phyloP scores from a whole-genome alignment of 2,113 vertebrate genomes.

The Zeus faber region DNA sequence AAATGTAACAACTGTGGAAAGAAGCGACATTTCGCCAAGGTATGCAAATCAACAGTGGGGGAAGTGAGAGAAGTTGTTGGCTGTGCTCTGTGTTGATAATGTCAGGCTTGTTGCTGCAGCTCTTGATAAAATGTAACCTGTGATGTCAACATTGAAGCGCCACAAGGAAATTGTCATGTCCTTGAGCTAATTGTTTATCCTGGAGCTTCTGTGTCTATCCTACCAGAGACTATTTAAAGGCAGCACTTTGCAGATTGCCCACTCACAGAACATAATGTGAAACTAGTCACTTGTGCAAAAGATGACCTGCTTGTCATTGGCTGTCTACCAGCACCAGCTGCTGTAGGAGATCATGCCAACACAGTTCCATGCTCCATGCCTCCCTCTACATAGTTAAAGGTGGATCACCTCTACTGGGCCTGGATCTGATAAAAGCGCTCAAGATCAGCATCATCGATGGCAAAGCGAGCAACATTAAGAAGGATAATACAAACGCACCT shows the following conservation, averaged over 20 bases:
- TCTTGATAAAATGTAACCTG: not conserved
- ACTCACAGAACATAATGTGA: conserved; percentile 3
- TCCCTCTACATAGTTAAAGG: conserved; percentile 12
- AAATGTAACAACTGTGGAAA: no score
- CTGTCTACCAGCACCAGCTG: conserved; percentile 1
- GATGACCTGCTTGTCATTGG: no score
- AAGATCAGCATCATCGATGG: conserved; percentile 9
- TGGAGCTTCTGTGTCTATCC: conserved; percentile 15
- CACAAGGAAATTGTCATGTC: no score
- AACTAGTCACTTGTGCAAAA: conserved; percentile 14
- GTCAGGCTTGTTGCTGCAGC: not conserved
- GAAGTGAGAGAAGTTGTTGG: not conserved
- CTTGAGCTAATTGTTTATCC: no score
- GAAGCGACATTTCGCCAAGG: not conserved
- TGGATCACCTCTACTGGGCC: conserved; percentile 18
- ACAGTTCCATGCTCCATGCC: not conserved
- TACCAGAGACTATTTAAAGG: conserved; percentile 11
- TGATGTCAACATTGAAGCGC: not conserved
- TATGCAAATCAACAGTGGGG: not conserved
- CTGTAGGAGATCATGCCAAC: not conserved
- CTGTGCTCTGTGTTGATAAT: not conserved
- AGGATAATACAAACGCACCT: no score
- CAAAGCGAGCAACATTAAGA: no score
- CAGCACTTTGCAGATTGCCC: conserved; percentile 4
- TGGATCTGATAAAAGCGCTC: conserved; percentile 21